Evolutionary conservation across 2,888 invertebrate species (phyloP), one percentile per base, ranked within the genome.

Genomic region (Patella pellucida): DNA sequence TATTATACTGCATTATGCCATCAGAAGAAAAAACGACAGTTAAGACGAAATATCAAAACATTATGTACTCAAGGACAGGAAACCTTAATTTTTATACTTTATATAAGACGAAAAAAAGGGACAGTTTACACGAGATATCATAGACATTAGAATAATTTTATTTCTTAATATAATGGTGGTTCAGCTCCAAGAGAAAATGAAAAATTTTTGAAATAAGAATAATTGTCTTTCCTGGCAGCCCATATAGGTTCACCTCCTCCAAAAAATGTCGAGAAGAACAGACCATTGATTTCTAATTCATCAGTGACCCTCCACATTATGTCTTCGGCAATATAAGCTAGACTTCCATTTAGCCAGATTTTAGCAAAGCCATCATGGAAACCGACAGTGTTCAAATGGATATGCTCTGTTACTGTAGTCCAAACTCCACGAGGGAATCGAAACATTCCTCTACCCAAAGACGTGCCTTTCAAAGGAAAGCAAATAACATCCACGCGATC

Each of bases 191-290:
- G 19, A 2, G 77, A 72, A 50, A 77, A 23, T 9, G 67, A 72
- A 62, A 87, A 84, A 76, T 87, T 85, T 71, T 79, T 82, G 78
- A 76, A 87, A 71, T 84, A 82, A 16, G 87, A 82, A 75, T 83
- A 83, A 11, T 83, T 83, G 74, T 83, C 81, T 23, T 71, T 71
- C 1, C 80, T 79, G 19, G 85, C 78, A 0, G 83, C 84, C 82
- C 83, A 87, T 16, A 68, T 71, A 11, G 69, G 41, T 70, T 76
- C 78, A 16, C 69, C 62, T 3, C 87, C 87, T 2, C 86, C 87
- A 71, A 84, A 87, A 75, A 87, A 85, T 23, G 85, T 85, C 1
- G 85, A 85, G 72, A 86, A 85, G 77, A 83, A 83, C 31, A 86
- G 73, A 4, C 84, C 84, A 51, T 83, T 80, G 52, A 85, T 83